Conservation (phyloP, 1,140 invertebrate species). For the Scaptomyza pallida region DNA sequence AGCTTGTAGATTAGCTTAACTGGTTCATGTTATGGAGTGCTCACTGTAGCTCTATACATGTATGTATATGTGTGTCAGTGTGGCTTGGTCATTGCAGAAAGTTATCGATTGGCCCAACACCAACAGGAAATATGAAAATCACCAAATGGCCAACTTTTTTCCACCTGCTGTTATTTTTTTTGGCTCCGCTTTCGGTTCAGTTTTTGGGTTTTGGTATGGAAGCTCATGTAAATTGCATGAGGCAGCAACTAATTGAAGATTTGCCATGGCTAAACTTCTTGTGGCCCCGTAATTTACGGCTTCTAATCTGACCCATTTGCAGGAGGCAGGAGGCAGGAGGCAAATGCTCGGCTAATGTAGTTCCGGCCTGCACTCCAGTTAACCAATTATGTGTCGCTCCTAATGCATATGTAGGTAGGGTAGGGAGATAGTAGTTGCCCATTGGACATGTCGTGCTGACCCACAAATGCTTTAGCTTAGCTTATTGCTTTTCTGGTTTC, state of each 20-base stretch:
- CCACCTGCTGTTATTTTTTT: conserved; percentile 23
- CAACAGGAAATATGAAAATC: conserved; percentile 31
- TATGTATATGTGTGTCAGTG: background rate
- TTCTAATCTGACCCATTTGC: conserved; percentile 48
- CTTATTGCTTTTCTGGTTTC: conserved; percentile 50
- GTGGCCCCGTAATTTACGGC: conserved; percentile 39
- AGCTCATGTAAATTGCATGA: conserved; percentile 31
- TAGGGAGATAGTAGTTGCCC: too few species aligned
- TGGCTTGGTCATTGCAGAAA: conserved; percentile 8
- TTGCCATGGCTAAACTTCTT: conserved; percentile 24
- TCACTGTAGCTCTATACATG: background rate
- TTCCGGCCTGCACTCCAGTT: conserved; percentile 29
- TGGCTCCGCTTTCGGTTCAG: background rate
- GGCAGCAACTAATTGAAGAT: conserved; percentile 42
- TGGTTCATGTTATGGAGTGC: background rate
- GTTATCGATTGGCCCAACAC: conserved; percentile 36
- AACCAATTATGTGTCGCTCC: conserved; percentile 40
- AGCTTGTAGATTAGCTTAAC: background rate
- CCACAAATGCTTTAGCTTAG: conserved; percentile 45
- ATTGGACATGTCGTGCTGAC: conserved; percentile 9
- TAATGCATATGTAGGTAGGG: conserved; percentile 12
- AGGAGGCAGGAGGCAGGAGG: background rate
- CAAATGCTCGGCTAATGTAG: conserved; percentile 33
- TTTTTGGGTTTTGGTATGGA: background rate
- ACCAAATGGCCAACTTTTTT: conserved; percentile 27